phyloP scores from a whole-genome alignment of 2,888 invertebrate genomes.

The Fragum whitleyi region DNA sequence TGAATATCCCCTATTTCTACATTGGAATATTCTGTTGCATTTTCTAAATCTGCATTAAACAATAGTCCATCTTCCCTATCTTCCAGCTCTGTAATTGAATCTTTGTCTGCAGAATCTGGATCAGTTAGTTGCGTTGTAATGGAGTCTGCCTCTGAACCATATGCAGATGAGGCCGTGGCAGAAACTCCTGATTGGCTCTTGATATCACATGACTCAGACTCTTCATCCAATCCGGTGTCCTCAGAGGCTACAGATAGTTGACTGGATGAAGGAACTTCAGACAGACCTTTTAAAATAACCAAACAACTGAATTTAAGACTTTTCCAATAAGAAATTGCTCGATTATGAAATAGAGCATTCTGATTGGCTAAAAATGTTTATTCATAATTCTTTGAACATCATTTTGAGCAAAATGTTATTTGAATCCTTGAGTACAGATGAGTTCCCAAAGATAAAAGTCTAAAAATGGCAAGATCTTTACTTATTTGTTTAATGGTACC shows the following conservation, averaged over 20 bases:
- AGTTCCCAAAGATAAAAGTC: too few species aligned
- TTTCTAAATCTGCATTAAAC: slow-evolving; percentile 37
- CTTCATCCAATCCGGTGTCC: slow-evolving; percentile 83
- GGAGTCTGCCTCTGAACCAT: slow-evolving; percentile 50
- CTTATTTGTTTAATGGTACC: too few species aligned
- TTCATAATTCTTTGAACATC: too few species aligned
- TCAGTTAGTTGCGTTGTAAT: slow-evolving; percentile 26
- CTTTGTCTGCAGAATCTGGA: slow-evolving; percentile 30
- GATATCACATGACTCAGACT: slow-evolving; percentile 76
- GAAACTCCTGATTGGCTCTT: slow-evolving; percentile 56
- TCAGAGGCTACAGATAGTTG: slow-evolving; percentile 76
- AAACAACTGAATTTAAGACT: too few species aligned
- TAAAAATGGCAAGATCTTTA: too few species aligned
- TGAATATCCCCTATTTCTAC: slow-evolving; percentile 82
- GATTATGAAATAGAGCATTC: too few species aligned
- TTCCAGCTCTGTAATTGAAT: slow-evolving; percentile 39
- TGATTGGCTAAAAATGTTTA: too few species aligned
- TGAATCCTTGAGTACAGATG: too few species aligned
- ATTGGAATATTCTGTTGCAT: slow-evolving; percentile 80
- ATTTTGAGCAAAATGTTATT: too few species aligned
- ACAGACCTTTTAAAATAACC: slow-evolving; percentile 57
- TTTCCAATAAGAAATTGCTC: too few species aligned
- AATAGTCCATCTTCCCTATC: slow-evolving; percentile 60
- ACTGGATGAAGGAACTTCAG: slow-evolving; percentile 66
- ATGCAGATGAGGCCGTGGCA: slow-evolving; percentile 48